Conservation (phyloP, 2,888 invertebrate species). For the Plusia festucae region DNA sequence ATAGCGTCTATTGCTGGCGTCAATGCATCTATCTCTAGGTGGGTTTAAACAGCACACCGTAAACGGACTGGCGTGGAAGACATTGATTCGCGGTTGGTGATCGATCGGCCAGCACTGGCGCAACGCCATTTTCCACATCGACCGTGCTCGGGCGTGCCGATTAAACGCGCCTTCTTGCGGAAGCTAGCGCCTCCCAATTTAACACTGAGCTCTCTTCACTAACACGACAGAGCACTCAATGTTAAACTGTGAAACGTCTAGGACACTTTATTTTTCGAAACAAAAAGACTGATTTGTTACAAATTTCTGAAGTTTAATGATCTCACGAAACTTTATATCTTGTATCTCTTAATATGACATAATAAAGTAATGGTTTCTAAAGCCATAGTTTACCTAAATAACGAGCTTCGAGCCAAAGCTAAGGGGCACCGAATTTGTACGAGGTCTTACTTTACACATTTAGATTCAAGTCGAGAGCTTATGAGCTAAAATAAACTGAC, state of each 20-base stretch:
- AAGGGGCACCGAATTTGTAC: neutral
- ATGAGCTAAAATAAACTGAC: no score
- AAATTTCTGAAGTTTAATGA: neutral
- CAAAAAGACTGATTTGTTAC: slow-evolving; percentile 3
- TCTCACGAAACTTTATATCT: neutral
- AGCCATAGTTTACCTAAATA: neutral
- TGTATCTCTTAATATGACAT: neutral
- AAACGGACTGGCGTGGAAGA: neutral
- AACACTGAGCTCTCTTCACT: neutral
- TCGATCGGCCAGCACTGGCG: neutral
- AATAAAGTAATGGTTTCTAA: neutral
- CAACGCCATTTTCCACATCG: neutral
- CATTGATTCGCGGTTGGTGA: no score
- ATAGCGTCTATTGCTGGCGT: neutral
- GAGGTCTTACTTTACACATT: no score
- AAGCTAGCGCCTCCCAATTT: neutral
- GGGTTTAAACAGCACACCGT: neutral
- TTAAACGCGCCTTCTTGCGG: neutral
- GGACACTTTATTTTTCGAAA: neutral
- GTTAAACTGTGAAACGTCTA: neutral
- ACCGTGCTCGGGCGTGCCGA: neutral
- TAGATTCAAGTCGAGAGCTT: no score
- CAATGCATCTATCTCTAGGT: neutral
- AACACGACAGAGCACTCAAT: neutral
- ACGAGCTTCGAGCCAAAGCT: no score